A percentile compares a stretch with the other conserved stretches of the same genome.
phyloP scores from a whole-genome alignment of 2,113 vertebrate species.

The Pantherophis guttatus region DNA sequence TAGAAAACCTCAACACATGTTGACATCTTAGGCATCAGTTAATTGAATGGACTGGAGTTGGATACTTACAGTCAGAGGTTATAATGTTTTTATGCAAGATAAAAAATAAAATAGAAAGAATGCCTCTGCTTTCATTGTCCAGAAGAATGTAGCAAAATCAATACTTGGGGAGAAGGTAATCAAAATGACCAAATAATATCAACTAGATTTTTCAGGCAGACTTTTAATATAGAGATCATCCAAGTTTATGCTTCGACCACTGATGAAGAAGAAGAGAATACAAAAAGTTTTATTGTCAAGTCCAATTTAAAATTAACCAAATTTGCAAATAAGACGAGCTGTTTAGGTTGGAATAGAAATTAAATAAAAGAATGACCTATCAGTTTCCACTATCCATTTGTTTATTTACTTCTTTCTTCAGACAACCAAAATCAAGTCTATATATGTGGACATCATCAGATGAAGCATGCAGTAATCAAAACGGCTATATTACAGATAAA shows the following conservation, averaged over 20 bases:
- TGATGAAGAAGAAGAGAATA: neutral
- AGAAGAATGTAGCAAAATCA: neutral
- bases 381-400: neutral
- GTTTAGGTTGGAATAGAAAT: neutral
- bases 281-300: neutral
- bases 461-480: neutral
- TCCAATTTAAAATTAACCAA: neutral
- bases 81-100: neutral
- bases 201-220: neutral
- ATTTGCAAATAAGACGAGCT: neutral
- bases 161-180: neutral
- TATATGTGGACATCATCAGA: neutral
- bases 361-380: neutral
- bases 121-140: neutral
- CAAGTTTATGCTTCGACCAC: neutral
- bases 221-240: neutral
- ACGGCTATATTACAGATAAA: neutral
- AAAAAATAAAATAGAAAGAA: neutral
- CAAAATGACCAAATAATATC: neutral
- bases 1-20: neutral
- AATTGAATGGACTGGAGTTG: neutral
- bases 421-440: neutral
- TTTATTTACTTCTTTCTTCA: neutral
- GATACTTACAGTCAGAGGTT: neutral
- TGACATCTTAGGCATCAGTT: neutral